Evolutionary conservation across 2,113 vertebrate species (phyloP).

Genomic region (Sus scrofa): DNA sequence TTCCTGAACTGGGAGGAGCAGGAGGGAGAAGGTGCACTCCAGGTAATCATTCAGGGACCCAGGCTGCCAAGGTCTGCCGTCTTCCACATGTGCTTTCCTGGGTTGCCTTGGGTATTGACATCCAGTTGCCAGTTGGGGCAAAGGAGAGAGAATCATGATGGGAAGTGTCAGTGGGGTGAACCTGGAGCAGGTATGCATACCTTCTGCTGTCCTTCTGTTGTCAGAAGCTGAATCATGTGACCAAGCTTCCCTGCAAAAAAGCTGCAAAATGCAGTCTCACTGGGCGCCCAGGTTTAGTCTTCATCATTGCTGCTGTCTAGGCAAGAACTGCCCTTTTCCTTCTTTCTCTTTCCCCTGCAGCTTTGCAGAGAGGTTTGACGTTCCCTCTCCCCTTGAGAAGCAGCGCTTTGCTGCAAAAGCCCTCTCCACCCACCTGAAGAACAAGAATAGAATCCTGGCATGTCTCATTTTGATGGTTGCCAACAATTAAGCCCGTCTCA

Average conservation of each 20-base stretch:
- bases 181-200: background rate
- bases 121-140: background rate
- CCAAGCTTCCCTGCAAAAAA: background rate
- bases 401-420: conserved; percentile 50
- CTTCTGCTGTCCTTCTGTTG: background rate
- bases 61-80: background rate
- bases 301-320: background rate
- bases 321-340: background rate
- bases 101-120: background rate
- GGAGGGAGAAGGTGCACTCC: background rate
- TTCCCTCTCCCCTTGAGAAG: background rate
- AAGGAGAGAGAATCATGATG: background rate
- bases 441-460: conserved; percentile 65
- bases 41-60: background rate
- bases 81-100: background rate
- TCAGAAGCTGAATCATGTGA: background rate
- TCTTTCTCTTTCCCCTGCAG: conserved; percentile 44
- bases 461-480: conserved; percentile 43
- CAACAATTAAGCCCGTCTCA: conserved; percentile 61
- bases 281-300: background rate
- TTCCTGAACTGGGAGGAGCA: background rate
- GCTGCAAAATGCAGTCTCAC: background rate
- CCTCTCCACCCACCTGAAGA: conserved; percentile 64
- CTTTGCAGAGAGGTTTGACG: background rate
- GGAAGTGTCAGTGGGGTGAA: background rate